These are phyloP conservation scores for Spongia lamella DNA, from an alignment of 37 sponge, comb jelly and placozoan genomes.

Conservation along the genomic window DNA sequence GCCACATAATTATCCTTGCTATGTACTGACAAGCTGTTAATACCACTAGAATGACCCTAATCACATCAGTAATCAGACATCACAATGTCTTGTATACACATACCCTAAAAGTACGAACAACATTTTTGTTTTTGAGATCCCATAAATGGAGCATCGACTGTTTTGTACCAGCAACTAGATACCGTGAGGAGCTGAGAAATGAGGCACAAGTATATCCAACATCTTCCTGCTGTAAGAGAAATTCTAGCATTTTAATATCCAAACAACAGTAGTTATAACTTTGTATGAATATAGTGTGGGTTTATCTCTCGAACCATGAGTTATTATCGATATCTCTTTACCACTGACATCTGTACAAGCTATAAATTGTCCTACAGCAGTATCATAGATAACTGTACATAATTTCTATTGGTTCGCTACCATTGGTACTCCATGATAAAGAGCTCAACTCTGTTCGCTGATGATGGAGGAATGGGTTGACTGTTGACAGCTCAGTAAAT, in stretches of 20 bases:
- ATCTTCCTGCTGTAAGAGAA: slow-evolving; percentile 24
- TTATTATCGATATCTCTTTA: no score
- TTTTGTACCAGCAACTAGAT: slow-evolving; percentile 51
- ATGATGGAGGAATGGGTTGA: no score
- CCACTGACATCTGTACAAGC: no score
- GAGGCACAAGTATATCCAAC: slow-evolving; percentile 53
- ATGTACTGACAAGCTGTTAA: slow-evolving; percentile 35
- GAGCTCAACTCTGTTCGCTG: no score
- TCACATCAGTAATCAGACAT: background rate
- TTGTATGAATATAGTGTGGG: no score
- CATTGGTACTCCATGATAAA: no score
- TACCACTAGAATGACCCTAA: slow-evolving; percentile 66
- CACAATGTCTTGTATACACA: background rate
- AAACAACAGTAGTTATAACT: no score
- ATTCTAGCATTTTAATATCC: background rate
- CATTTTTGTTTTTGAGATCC: slow-evolving; percentile 60
- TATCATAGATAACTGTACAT: no score
- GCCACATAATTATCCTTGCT: slow-evolving; percentile 30
- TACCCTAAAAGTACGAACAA: slow-evolving; percentile 43
- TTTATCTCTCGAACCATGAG: no score
- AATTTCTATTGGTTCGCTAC: no score
- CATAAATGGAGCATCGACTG: slow-evolving; percentile 25
- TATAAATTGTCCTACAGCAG: no score
- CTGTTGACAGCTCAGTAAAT: no score
- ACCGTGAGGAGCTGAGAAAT: slow-evolving; percentile 57